Percentiles rank a stretch among this genome's conserved stretches.
Evolutionary conservation across 2,113 vertebrate species (phyloP).

Genomic region (Phalacrocorax brasilianus): DNA sequence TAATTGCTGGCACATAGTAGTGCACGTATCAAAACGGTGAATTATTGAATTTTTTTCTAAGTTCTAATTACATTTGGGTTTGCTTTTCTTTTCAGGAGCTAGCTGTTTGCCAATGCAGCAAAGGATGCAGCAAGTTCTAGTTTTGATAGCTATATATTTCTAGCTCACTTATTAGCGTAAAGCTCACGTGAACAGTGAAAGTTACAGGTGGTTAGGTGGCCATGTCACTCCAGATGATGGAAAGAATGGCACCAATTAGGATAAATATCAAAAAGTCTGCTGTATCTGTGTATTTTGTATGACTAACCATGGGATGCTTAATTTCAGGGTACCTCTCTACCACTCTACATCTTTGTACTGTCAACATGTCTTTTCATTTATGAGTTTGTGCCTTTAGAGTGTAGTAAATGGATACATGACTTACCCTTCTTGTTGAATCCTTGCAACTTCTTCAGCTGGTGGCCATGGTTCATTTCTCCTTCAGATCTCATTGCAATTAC

Average conservation of each 20-base stretch:
- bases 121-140: background rate
- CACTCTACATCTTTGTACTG: background rate
- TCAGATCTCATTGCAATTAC: slow-evolving; percentile 33
- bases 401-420: background rate
- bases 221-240: background rate
- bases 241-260: background rate
- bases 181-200: background rate
- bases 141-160: background rate
- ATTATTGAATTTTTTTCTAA: slow-evolving; percentile 36
- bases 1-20: slow-evolving; percentile 7
- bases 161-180: background rate
- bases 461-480: slow-evolving; percentile 44
- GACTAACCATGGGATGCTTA: background rate
- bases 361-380: background rate
- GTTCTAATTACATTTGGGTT: slow-evolving; percentile 45
- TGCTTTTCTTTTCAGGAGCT: background rate
- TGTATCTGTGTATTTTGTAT: background rate
- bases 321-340: background rate
- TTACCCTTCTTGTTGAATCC: background rate
- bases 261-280: background rate
- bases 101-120: background rate
- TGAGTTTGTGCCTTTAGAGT: background rate
- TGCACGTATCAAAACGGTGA: slow-evolving; percentile 19
- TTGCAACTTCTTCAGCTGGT: background rate
- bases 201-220: background rate